These are phyloP conservation scores for Tenualosa ilisha DNA, from an alignment of 2,797 vertebrate genomes.

Conservation along the genomic window DNA sequence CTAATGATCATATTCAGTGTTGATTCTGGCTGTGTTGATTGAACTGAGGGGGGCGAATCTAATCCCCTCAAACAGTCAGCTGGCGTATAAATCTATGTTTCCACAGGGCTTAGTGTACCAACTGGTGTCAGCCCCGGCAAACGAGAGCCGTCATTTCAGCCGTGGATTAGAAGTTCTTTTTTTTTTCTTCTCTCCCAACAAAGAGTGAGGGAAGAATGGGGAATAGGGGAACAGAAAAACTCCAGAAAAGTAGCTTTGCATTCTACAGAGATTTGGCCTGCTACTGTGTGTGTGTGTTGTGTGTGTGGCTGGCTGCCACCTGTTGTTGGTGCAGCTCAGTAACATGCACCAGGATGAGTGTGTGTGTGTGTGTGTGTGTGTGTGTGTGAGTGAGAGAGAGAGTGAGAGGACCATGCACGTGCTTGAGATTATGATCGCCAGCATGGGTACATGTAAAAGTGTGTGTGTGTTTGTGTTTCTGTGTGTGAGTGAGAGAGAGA, in stretches of 20 bases:
- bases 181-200: not conserved
- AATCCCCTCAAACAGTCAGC: not conserved
- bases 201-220: not conserved
- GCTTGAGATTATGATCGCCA: not conserved
- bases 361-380: not conserved
- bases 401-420: not conserved
- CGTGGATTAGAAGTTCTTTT: not conserved
- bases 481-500: constrained; percentile 24
- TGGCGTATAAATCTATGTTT: not conserved
- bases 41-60: not conserved
- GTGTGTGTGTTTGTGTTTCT: not conserved
- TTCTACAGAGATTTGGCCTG: not conserved
- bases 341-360: not conserved
- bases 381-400: too few species aligned
- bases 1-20: not conserved
- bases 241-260: constrained; percentile 15
- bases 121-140: not conserved
- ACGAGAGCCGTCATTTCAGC: not conserved
- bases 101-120: constrained; percentile 3
- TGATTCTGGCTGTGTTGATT: not conserved
- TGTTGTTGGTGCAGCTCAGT: not conserved
- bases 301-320: not conserved
- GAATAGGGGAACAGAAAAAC: not conserved
- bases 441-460: not conserved
- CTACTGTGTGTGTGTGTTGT: not conserved